Evolutionary conservation across 2,797 vertebrate genomes (phyloP), one percentile per base, ranked within the genome.

Genomic region (Lemur catta): DNA sequence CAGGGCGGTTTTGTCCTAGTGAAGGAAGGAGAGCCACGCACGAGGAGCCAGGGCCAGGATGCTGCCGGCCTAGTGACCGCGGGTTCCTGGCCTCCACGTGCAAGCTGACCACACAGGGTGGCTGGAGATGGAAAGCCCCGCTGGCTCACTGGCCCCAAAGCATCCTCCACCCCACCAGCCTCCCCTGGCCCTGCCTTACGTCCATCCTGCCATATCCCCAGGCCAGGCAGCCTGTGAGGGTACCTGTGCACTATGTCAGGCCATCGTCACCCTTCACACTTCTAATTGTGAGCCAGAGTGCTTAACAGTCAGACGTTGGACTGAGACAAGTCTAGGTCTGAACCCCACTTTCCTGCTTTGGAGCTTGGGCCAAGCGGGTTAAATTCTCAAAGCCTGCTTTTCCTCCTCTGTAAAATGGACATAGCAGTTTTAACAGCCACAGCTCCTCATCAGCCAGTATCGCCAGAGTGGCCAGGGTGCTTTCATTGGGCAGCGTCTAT

Each of bases 41-140:
- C 80, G 65, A 90, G 65, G 87, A 79, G 0, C 95, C 96, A 96
- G 95, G 72, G 94, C 89, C 52, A 38, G n/a, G 74, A 67, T 14
- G n/a, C 88, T 41, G 67, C 52, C 50, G 35, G n/a, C 84, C 43
- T 59, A 43, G 26, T 52, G 35, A 26, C 67, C 43, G 0, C 0
- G 5, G 61, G 26, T 8, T n/a, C 24, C 67, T 2, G 2, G 46
- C 22, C 33, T 84, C 55, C 14, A 20, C 0, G 0, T 33, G 50
- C 48, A 48, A 48, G 65, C 46, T 90, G 67, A 74, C 67, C 35
- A 3, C 43, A 15, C 18, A 0, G 2, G 15, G 15, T 35, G 79
- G 48, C 28, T 50, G 6, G 17, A 55, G 33, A 35, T 38, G 59
- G 55, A 79, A 88, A 61, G 5, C 33, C 38, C 10, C n/a, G 57